Percentiles rank a stretch among this genome's conserved stretches.
These are phyloP conservation scores for Heteromormyrus szaboi DNA, from an alignment of 2,797 vertebrate species.

Conservation along the genomic window DNA sequence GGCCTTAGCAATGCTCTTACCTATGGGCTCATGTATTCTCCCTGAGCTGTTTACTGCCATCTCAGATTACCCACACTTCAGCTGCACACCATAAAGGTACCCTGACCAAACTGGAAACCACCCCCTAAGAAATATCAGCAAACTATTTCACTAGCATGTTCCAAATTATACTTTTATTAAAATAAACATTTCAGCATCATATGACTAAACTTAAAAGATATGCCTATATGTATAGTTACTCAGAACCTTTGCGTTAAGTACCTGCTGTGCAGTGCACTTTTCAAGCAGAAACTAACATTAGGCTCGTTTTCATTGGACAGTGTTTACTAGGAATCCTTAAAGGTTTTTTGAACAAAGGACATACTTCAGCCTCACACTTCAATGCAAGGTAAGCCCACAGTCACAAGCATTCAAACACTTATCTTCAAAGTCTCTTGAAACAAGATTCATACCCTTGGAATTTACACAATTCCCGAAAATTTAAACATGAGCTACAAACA, in stretches of 20 bases:
- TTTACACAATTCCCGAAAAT: slow-evolving; percentile 32
- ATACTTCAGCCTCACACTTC: slow-evolving; percentile 34
- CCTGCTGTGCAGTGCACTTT: not conserved
- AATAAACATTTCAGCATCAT: slow-evolving; percentile 14
- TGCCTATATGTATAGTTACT: slow-evolving; percentile 9
- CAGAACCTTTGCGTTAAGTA: not conserved
- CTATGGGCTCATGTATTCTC: not conserved
- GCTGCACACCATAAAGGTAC: not conserved
- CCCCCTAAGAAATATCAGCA: not conserved
- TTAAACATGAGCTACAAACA: slow-evolving; percentile 55
- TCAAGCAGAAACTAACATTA: slow-evolving; percentile 1
- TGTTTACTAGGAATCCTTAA: slow-evolving; percentile 9
- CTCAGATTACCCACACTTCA: not conserved
- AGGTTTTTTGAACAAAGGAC: slow-evolving; percentile 7
- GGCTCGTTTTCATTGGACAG: slow-evolving; percentile 11
- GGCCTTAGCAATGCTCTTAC: not conserved
- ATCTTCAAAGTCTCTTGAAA: slow-evolving; percentile 32
- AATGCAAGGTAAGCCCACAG: slow-evolving; percentile 32
- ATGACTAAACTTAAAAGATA: slow-evolving; percentile 21
- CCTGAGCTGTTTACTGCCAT: not conserved
- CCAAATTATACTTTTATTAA: slow-evolving; percentile 23
- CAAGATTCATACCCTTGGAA: slow-evolving; percentile 32
- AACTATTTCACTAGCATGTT: not conserved
- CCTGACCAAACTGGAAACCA: not conserved
- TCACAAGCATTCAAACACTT: slow-evolving; percentile 19